Conservation (phyloP, 2,888 invertebrate species). For the Nomada flava region DNA sequence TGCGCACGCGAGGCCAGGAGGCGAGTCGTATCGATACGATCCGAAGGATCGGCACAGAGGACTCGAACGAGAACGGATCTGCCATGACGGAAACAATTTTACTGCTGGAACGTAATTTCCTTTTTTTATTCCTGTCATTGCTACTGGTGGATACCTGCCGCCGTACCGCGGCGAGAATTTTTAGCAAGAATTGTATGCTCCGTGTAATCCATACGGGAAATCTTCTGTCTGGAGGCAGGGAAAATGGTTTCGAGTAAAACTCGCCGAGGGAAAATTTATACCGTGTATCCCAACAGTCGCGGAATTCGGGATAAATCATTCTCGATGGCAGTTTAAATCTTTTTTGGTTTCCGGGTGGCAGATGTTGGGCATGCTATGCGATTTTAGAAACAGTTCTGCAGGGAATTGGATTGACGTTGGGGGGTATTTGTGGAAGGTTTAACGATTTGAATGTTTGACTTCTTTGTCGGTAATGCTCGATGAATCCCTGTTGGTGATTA, state of each 20-base stretch:
- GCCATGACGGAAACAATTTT: not conserved
- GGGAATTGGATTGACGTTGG: not conserved
- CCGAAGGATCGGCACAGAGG: no score
- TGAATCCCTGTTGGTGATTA: no score
- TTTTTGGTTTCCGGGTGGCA: not conserved
- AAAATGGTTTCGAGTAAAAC: not conserved
- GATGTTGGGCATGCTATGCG: not conserved
- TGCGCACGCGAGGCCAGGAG: not conserved
- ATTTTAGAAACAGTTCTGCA: not conserved
- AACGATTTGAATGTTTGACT: no score
- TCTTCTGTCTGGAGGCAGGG: not conserved
- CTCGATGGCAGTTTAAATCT: slow-evolving; percentile 17
- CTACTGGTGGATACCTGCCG: not conserved
- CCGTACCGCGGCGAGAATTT: not conserved
- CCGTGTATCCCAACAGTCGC: not conserved
- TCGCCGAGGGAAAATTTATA: slow-evolving; percentile 26
- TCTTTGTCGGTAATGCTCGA: no score
- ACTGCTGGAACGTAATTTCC: not conserved
- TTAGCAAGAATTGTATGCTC: not conserved
- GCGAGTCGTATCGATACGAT: not conserved
- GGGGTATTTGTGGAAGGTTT: no score
- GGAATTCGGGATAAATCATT: slow-evolving; percentile 37
- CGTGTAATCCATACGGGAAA: not conserved
- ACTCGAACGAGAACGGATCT: not conserved
- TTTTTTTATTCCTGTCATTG: not conserved